Percentiles rank a stretch among this genome's conserved stretches.
phyloP scores from a whole-genome alignment of 2,797 vertebrate species.

The Dromococcyx pavoninus region DNA sequence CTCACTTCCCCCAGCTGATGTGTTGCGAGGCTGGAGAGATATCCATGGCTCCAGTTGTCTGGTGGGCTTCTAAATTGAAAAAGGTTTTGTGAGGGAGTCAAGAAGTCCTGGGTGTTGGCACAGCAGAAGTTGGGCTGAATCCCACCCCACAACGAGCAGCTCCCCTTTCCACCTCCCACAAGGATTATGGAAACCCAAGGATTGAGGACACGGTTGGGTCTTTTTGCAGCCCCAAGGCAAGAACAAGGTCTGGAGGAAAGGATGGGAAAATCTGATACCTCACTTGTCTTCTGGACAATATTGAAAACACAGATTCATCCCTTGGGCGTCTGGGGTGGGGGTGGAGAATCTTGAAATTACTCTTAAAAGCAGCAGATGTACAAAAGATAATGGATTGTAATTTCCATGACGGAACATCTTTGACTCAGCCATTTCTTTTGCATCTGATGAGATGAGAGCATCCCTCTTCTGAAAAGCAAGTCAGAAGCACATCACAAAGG shows the following conservation, averaged over 20 bases:
- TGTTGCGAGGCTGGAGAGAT: rapidly evolving
- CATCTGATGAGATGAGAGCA: no score
- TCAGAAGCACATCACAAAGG: neutral
- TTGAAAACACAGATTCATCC: neutral
- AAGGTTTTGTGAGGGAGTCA: no score
- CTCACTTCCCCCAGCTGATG: rapidly evolving
- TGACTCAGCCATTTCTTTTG: neutral
- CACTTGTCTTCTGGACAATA: neutral
- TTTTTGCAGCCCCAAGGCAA: neutral
- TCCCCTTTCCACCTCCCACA: neutral
- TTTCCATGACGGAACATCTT: neutral
- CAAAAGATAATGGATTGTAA: neutral
- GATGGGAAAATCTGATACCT: rapidly evolving
- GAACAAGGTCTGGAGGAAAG: neutral
- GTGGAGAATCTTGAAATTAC: neutral
- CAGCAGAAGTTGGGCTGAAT: neutral
- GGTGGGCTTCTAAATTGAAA: neutral
- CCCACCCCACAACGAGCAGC: neutral
- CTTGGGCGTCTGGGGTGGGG: no score
- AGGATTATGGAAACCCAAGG: neutral
- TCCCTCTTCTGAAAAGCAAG: neutral
- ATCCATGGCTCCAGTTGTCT: neutral
- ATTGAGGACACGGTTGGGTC: neutral
- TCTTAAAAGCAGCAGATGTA: neutral
- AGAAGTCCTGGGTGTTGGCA: neutral